phyloP scores from a whole-genome alignment of 1,140 invertebrate species.

The Dendroctonus valens region DNA sequence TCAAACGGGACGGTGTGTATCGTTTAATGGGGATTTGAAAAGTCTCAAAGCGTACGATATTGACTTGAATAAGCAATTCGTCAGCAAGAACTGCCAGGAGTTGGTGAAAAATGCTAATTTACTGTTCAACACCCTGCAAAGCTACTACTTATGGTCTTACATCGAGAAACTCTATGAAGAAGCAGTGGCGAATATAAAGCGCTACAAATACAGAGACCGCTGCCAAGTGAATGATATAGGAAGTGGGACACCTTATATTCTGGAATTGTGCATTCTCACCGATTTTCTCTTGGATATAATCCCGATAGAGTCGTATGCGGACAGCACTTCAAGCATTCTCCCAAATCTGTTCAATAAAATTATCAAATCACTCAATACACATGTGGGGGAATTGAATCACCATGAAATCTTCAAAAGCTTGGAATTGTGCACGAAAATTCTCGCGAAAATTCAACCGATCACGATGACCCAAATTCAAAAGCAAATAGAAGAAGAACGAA shows the following conservation, averaged over 20 bases:
- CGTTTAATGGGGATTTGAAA: slow-evolving; percentile 47
- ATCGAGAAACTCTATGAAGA: slow-evolving; percentile 69
- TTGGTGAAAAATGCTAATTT: slow-evolving; percentile 84
- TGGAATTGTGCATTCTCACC: slow-evolving; percentile 70
- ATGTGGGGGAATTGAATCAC: slow-evolving; percentile 60
- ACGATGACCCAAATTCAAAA: slow-evolving; percentile 34
- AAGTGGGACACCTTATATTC: slow-evolving; percentile 59
- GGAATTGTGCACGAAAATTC: slow-evolving; percentile 70
- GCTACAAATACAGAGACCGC: slow-evolving; percentile 39
- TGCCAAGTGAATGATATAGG: slow-evolving; percentile 57
- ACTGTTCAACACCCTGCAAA: slow-evolving; percentile 80
- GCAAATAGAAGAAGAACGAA: slow-evolving; percentile 15
- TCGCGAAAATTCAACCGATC: slow-evolving; percentile 73
- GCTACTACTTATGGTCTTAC: slow-evolving; percentile 85
- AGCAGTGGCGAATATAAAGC: slow-evolving; percentile 50
- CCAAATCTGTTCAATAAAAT: slow-evolving; percentile 71
- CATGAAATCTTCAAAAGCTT: slow-evolving; percentile 64
- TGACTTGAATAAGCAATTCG: slow-evolving; percentile 43
- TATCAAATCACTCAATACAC: slow-evolving; percentile 59
- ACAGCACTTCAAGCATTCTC: slow-evolving; percentile 77
- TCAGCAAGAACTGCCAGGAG: slow-evolving; percentile 53
- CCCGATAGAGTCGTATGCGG: slow-evolving; percentile 75
- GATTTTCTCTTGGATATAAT: slow-evolving; percentile 79
- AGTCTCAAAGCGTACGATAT: slow-evolving; percentile 47
- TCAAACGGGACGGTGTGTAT: slow-evolving; percentile 43